A percentile compares a stretch with the other conserved stretches of the same genome.
Evolutionary conservation across 2,797 vertebrate species (phyloP).

Genomic region (Acanthiza pusilla): DNA sequence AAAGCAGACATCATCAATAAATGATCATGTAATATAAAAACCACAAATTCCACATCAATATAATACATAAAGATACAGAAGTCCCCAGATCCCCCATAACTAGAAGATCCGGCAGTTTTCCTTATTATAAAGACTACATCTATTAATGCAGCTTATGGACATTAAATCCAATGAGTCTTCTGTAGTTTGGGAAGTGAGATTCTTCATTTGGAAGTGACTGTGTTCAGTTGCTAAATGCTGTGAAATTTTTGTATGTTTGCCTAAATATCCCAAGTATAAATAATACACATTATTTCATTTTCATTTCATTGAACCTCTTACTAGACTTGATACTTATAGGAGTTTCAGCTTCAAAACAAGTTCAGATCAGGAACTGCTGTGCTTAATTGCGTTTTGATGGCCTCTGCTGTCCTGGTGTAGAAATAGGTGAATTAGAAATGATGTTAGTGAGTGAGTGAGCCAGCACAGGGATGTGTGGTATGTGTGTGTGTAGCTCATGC

Average conservation of each 20-base stretch:
- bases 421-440: not conserved
- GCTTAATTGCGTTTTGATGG: slow-evolving; percentile 14
- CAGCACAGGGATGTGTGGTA: not conserved
- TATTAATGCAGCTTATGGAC: not conserved
- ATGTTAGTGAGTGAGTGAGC: not conserved
- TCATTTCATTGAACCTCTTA: not conserved
- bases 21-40: not conserved
- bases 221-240: not conserved
- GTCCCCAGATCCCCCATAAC: not conserved
- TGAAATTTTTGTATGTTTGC: not conserved
- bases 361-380: not conserved
- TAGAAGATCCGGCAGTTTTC: not conserved
- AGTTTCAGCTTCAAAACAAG: not conserved
- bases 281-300: not conserved
- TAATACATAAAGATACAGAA: not conserved
- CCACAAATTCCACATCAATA: not conserved
- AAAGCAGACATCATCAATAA: not conserved
- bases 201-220: not conserved
- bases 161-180: not conserved
- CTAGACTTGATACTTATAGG: not conserved
- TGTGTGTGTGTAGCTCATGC: not conserved
- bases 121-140: not conserved
- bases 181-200: not conserved
- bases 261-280: not conserved
- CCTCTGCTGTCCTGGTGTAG: not conserved